Conservation (phyloP, 1,140 invertebrate species). For the Drosophila teissieri region DNA sequence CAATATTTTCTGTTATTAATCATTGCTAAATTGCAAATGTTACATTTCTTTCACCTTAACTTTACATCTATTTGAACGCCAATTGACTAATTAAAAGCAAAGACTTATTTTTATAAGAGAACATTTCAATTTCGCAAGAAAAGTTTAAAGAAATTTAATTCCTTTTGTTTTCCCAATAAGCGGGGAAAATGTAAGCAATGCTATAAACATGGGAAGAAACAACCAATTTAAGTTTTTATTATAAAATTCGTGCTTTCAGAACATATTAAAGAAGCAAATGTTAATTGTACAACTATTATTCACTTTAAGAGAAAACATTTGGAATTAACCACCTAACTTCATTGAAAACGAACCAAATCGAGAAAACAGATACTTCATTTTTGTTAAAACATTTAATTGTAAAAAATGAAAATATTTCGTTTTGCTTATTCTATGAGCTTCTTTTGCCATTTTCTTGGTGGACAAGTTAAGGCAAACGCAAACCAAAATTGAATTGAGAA, state of each 20-base stretch:
- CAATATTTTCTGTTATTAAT: neutral
- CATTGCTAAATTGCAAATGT: no score
- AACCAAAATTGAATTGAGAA: neutral
- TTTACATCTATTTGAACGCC: no score
- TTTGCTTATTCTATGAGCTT: neutral
- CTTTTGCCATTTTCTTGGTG: constrained; percentile 4
- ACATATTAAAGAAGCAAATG: no score
- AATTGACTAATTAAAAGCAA: neutral
- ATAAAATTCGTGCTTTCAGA: no score
- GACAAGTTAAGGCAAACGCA: neutral
- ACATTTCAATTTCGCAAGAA: neutral
- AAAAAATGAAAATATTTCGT: constrained; percentile 20
- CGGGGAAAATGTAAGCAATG: no score
- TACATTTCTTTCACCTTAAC: no score
- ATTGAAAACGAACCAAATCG: neutral
- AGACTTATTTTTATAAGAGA: neutral
- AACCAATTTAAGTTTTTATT: no score
- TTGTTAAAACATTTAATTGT: constrained; percentile 8
- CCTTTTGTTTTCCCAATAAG: neutral
- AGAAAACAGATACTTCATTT: constrained; percentile 26
- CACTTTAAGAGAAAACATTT: neutral
- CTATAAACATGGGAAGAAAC: no score
- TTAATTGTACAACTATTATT: neutral
- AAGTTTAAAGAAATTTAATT: neutral
- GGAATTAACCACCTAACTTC: neutral